Evolutionary conservation across 2,888 invertebrate species (phyloP).

Genomic region (Idaea aversata): DNA sequence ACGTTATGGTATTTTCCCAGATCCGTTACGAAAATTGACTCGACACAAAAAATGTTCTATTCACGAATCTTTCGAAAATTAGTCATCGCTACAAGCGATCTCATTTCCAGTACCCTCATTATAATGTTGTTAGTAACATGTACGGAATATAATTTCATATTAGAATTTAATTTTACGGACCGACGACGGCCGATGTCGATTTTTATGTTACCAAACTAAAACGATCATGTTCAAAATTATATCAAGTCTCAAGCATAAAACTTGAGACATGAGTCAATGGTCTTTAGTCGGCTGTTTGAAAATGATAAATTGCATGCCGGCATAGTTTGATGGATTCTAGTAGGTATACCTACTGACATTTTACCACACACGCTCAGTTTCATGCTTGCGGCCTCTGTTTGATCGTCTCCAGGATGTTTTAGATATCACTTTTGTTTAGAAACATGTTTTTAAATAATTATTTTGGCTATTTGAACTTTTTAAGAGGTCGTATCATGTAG

Average conservation of each 20-base stretch:
- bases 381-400: background rate
- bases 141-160: conserved; percentile 71
- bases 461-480: conserved; percentile 26
- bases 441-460: conserved; percentile 16
- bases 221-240: background rate
- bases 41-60: conserved; percentile 42
- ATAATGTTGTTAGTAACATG: conserved; percentile 73
- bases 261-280: conserved; percentile 6
- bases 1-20: conserved; percentile 15
- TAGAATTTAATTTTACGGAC: conserved; percentile 78
- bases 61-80: conserved; percentile 55
- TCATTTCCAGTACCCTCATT: conserved; percentile 65
- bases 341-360: background rate
- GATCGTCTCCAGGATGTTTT: background rate
- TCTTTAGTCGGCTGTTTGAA: too few relatives aligned
- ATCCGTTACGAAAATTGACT: conserved; percentile 48
- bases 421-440: conserved; percentile 14
- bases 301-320: background rate
- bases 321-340: background rate
- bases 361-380: background rate
- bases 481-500: conserved; percentile 26
- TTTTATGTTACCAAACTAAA: conserved; percentile 53
- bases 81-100: conserved; percentile 70
- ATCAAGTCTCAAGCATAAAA: background rate
- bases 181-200: conserved; percentile 59